A percentile compares a stretch with the other conserved stretches of the same genome.
phyloP scores from a whole-genome alignment of 2,797 vertebrate genomes.

The Danio albolineatus region DNA sequence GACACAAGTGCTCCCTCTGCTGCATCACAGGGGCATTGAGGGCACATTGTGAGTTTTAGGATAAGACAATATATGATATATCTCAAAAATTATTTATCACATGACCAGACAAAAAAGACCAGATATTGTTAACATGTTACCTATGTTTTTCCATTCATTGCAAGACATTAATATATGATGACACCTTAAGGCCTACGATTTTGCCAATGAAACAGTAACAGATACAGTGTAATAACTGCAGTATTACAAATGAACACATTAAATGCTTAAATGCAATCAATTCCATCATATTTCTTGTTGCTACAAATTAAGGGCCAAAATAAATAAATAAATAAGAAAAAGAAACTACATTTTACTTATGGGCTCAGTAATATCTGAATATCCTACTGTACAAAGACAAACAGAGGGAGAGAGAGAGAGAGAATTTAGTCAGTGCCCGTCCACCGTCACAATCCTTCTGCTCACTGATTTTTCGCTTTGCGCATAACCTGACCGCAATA shows the following conservation, averaged over 20 bases:
- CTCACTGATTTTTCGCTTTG: slow-evolving; percentile 15
- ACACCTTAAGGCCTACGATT: neutral
- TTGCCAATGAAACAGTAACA: neutral
- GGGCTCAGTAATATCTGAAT: too few species aligned
- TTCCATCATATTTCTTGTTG: too few species aligned
- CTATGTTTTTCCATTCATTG: neutral
- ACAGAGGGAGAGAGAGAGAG: neutral
- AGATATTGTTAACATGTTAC: neutral
- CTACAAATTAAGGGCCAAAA: neutral
- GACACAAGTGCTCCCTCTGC: slow-evolving; percentile 38
- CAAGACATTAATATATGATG: neutral
- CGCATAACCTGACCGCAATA: neutral
- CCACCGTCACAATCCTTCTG: neutral
- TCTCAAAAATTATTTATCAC: neutral
- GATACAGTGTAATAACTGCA: neutral
- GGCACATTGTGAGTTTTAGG: neutral
- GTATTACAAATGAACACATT: neutral
- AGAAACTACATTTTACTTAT: neutral
- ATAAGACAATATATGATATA: neutral
- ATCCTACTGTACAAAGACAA: neutral
- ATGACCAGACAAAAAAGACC: neutral
- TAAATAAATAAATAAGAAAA: neutral
- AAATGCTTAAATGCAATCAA: neutral
- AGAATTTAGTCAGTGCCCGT: too few species aligned
- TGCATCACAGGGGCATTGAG: neutral